A percentile compares a stretch with the other conserved stretches of the same genome.
Evolutionary conservation across 1,140 invertebrate species (phyloP).

Genomic region (Aphaenogaster rudis): DNA sequence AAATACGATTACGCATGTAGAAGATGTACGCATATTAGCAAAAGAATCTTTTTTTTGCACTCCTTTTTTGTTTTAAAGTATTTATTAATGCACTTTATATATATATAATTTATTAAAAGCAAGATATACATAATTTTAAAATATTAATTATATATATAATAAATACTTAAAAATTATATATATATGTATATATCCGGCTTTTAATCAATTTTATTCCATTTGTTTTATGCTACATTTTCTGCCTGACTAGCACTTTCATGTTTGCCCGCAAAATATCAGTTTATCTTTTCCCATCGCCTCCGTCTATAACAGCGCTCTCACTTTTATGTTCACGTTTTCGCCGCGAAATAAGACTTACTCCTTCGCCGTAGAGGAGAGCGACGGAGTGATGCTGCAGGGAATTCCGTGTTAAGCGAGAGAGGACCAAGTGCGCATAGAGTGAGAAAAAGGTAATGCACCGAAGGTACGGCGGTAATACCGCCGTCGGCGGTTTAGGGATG

Average conservation of each 20-base stretch:
- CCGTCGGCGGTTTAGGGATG: conserved; percentile 24
- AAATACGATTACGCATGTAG: conserved; percentile 14
- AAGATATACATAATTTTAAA: too few relatives aligned
- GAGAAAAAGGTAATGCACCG: conserved; percentile 37
- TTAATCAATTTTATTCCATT: conserved; percentile 8
- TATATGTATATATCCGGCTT: background rate
- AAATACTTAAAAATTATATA: too few relatives aligned
- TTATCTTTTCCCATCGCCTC: conserved; percentile 15
- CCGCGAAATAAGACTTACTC: conserved; percentile 16
- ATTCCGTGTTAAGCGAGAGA: background rate
- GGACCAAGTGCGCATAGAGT: background rate
- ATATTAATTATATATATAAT: too few relatives aligned
- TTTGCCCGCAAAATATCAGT: conserved; percentile 12
- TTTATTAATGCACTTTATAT: background rate
- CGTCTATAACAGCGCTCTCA: background rate
- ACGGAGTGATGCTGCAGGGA: background rate
- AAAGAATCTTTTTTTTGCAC: background rate
- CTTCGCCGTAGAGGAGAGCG: background rate
- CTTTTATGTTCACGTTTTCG: background rate
- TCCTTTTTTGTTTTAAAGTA: background rate
- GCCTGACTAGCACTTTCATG: conserved; percentile 1
- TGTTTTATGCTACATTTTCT: background rate
- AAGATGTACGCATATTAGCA: background rate
- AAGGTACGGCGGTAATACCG: conserved; percentile 29
- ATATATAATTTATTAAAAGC: too few relatives aligned